Base-by-base conservation (phyloP, 2,113 vertebrate genomes). In the Grammomys dolichurus region DNA sequence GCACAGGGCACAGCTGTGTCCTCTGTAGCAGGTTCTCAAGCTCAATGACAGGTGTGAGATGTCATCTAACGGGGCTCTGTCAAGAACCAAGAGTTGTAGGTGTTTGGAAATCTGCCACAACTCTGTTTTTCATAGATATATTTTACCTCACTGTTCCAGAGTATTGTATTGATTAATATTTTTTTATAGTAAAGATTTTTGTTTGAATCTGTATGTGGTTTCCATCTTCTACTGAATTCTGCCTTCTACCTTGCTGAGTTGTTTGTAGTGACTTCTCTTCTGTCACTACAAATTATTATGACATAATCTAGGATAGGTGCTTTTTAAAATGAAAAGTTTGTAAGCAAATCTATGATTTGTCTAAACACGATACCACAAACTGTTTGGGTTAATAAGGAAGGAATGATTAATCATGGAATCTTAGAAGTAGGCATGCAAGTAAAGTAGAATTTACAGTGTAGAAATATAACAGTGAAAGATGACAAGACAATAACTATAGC, bases 201-300 rank as follows among this genome's bases (percentile, higher is more conserved):
- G 24, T 87, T 75, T 51, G 72, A 60, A 82, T 93, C 36, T 46
- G 54, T 76, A 24, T 81, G 90, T 90, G 24, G n/a, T 40, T 89
- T 96, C 48, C 54, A 31, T 65, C 10, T 93, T n/a, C 1, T 65
- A 36, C 82, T 93, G 70, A 40, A 91, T 31, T 76, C 10, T 85
- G 33, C 82, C 70, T 73, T 36, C 48, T 93, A 40, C 40, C 51
- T 24, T 80, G 16, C 28, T n/a, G 51, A 43, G 24, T 85, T 84
- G 31, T 90, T 94, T 84, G 31, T 43, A 94, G 65, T 91, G 80
- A 69, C 26, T 77, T 31, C 56, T 90, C 10, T 87, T 80, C 51
- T 93, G 54, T 48, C 65, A 76, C 22, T 78, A 28, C 19, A 65
- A 75, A 78, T 81, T 94, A 85, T 90, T 60, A 70, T 56, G 40